Conservation (phyloP, 1,140 invertebrate genomes). For the Linepithema humile region DNA sequence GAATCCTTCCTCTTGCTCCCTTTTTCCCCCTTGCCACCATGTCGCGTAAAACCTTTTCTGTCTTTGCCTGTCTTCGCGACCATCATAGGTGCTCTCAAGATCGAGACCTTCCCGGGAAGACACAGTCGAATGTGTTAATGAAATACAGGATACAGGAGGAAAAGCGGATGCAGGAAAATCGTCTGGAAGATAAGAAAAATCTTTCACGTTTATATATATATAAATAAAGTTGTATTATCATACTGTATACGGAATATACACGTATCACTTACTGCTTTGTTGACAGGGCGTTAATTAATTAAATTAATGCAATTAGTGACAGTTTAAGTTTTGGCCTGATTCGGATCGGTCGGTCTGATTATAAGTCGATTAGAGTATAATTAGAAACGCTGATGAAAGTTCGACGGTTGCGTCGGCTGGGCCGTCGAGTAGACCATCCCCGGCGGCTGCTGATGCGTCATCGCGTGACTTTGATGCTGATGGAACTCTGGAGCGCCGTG, state of each 20-base stretch:
- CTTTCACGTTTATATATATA: constrained; percentile 36
- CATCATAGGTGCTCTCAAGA: neutral
- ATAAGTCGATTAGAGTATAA: neutral
- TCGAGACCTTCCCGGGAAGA: neutral
- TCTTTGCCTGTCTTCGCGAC: neutral
- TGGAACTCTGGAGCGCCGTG: constrained; percentile 84
- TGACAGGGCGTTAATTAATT: constrained; percentile 55
- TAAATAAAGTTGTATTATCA: constrained; percentile 73
- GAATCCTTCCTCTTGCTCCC: neutral
- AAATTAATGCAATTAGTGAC: constrained; percentile 57
- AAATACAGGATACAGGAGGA: neutral
- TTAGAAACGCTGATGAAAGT: constrained; percentile 83
- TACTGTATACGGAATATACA: constrained; percentile 70
- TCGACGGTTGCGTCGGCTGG: constrained; percentile 81
- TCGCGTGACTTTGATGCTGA: constrained; percentile 82
- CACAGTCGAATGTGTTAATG: neutral
- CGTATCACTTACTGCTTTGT: constrained; percentile 37
- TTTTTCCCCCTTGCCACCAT: neutral
- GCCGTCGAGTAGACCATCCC: constrained; percentile 83
- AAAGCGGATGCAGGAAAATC: neutral
- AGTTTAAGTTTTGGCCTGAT: constrained; percentile 30
- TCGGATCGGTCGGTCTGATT: constrained; percentile 1
- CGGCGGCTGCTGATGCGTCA: constrained; percentile 82
- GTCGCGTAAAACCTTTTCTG: too few relatives aligned
- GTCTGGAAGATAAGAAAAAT: too few relatives aligned